Evolutionary conservation across 2,888 invertebrate genomes (phyloP), one percentile per base, ranked within the genome.

Genomic region (Lithophane socia): DNA sequence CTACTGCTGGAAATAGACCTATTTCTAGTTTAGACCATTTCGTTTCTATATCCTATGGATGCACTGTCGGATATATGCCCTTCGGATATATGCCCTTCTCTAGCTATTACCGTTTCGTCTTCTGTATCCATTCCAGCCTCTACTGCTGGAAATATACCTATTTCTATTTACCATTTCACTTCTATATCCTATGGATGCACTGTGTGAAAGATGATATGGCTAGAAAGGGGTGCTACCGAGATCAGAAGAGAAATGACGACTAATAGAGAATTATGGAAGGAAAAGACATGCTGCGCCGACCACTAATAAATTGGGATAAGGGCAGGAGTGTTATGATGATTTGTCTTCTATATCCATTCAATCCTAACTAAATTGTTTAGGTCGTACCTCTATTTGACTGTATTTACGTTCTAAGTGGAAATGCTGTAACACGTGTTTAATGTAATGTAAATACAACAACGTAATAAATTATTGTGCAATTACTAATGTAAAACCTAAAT

Each of bases 401-500:
- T 12, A n/a, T n/a, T n/a, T 13, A 70, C 21, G 79, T 44, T 24
- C 13, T 12, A 56, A 63, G 4, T 56, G 7, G 9, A n/a, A 70
- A 18, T 70, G 10, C 42, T 24, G 49, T 42, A 9, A 44, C 44
- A 29, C 21, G 2, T 72, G 63, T 75, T 75, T 13, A 13, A 56
- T 3, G 4, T 42, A 81, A 16, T n/a, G 29, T 56, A 52, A 64
- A 64, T 75, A 58, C 42, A 37, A 44, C 3, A 58, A 24, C 29
- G 56, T 9, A 64, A 60, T 64, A 60, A 58, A 54, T 66, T 64
- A 12, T 37, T 47, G 21, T 54, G 37, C 60, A 12, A 12, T 24
- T 61, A 44, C 42, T 71, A 60, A 60, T 58, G 24, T 69, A 24
- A 24, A 13, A 21, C 37, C 42, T 18, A 58, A 82, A 64, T 52